Base-by-base conservation (phyloP, 2,113 vertebrate genomes). In the Istiophorus platypterus region DNA sequence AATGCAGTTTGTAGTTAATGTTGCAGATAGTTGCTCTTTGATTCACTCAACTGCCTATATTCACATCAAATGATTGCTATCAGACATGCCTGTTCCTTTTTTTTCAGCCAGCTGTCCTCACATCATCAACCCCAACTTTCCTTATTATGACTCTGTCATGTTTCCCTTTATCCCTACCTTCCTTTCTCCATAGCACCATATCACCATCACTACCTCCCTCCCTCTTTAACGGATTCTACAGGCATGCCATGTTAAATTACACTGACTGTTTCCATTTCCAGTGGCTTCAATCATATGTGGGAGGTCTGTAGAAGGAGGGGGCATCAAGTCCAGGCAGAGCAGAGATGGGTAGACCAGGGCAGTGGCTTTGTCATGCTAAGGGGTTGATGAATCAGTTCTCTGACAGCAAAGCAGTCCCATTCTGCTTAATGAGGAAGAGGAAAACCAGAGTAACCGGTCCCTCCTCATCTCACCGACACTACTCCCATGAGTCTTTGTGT, bases 381-480 rank as follows among this genome's bases (percentile, higher is more conserved):
- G 70, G 65, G 87, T 54, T 90, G 91, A 91, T 89, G 88, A 77
- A 85, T 77, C 84, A 64, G 83, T 66, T 80, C 81, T 82, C 66
- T 90, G 91, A 92, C 92, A 92, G 76, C 77, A 77, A 72, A 81
- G 71, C 72, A 61, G 78, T 84, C 72, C 61, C 65, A 65, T 83
- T 85, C 84, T 74, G 79, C 49, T 76, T 92, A 92, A 93, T 93
- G 92, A 94, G 91, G 72, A 82, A 66, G 81, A 87, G 86, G 39
- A 64, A 56, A 84, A 70, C 68, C 80, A 58, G 80, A 84, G 37
- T 39, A 81, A 59, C 31, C 24, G 34, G 72, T 70, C 81, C 76
- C 74, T 81, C 85, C 84, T 85, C 61, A 81, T 88, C 80, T 85
- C 69, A 10, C 61, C 76, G 71, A 13, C 84, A 72, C 74, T 27